phyloP scores from a whole-genome alignment of 2,797 vertebrate genomes.

The Sebastes miniatus region DNA sequence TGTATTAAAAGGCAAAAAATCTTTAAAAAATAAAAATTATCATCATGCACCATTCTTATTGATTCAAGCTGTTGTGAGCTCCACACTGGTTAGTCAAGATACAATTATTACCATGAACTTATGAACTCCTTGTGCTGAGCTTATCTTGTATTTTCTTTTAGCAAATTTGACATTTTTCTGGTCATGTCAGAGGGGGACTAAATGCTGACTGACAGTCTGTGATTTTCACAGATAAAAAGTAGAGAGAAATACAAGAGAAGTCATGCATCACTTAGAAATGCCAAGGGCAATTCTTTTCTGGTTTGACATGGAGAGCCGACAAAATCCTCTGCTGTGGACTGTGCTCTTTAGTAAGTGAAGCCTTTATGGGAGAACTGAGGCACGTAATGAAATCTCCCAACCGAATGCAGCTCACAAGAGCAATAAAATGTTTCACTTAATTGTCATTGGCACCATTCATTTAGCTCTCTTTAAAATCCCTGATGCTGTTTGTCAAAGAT shows the following conservation, averaged over 20 bases:
- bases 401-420: constrained; percentile 15
- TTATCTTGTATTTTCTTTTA: constrained; percentile 27
- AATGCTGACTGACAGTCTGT: constrained; percentile 62
- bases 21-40: background rate
- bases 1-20: background rate
- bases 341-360: constrained; percentile 31
- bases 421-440: constrained; percentile 11
- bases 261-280: constrained; percentile 65
- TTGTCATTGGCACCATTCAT: constrained; percentile 16
- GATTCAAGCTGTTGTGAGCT: background rate
- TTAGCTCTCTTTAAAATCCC: background rate
- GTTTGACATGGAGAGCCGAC: constrained; percentile 31
- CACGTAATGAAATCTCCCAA: constrained; percentile 55
- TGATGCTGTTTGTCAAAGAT: background rate
- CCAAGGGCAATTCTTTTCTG: constrained; percentile 61
- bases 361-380: constrained; percentile 50
- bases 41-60: background rate
- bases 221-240: constrained; percentile 59
- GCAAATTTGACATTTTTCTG: constrained; percentile 48
- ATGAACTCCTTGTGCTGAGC: background rate
- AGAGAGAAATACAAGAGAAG: constrained; percentile 61
- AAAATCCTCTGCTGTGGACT: constrained; percentile 50
- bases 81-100: background rate
- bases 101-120: constrained; percentile 5
- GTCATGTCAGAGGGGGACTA: constrained; percentile 34